A percentile compares a stretch with the other conserved stretches of the same genome.
Conservation (phyloP, 1,140 invertebrate genomes). For the Rhopalosiphum maidis region DNA sequence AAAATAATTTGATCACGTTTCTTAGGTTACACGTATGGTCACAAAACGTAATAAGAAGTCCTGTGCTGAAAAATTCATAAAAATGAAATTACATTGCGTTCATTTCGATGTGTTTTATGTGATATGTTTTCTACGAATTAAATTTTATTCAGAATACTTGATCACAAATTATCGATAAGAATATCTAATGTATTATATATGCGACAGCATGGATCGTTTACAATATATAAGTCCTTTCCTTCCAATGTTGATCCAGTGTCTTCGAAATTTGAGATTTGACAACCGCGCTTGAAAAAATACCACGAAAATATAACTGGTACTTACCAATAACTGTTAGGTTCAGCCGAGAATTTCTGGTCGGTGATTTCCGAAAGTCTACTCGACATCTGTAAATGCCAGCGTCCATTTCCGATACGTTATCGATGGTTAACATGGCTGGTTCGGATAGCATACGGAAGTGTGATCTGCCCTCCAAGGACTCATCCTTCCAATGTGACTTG, state of each 20-base stretch:
- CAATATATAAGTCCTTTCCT: not conserved
- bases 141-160: not conserved
- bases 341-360: constrained; percentile 80
- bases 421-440: constrained; percentile 71
- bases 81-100: not conserved
- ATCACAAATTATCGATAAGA: not conserved
- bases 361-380: constrained; percentile 82
- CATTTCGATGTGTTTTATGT: not conserved
- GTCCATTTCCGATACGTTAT: constrained; percentile 71
- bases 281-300: not conserved
- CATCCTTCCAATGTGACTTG: constrained; percentile 65
- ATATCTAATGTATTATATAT: not conserved
- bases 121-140: not conserved
- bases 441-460: constrained; percentile 67
- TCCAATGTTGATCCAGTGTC: not conserved
- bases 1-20: constrained; percentile 46
- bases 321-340: constrained; percentile 82
- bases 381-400: constrained; percentile 78
- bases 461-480: constrained; percentile 66
- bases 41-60: constrained; percentile 18
- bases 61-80: constrained; percentile 28
- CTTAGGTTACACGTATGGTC: constrained; percentile 37
- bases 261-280: not conserved
- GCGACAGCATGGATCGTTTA: not conserved
- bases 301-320: constrained; percentile 62